Evolutionary conservation across 2,888 invertebrate species (phyloP).

Genomic region (Catocala sponsa): DNA sequence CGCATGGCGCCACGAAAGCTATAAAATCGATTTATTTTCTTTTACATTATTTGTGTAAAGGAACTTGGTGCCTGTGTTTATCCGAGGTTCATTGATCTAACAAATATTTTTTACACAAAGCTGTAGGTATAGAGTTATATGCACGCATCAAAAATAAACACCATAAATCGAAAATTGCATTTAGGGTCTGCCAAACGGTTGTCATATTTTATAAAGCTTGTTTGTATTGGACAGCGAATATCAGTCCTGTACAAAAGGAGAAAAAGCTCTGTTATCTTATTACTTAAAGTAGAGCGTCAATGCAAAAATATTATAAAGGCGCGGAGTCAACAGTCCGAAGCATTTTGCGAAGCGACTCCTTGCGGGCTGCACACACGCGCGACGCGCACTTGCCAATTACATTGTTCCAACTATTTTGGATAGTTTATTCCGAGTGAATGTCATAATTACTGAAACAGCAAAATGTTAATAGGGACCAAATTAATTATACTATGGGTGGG

Average conservation of each 20-base stretch:
- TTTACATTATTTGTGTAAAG: neutral
- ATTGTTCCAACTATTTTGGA: slow-evolving; percentile 29
- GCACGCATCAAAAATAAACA: slow-evolving; percentile 65
- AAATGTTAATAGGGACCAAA: slow-evolving; percentile 68
- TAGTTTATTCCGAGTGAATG: slow-evolving; percentile 62
- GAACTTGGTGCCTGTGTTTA: neutral
- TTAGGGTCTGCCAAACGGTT: slow-evolving; percentile 61
- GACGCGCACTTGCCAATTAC: slow-evolving; percentile 57
- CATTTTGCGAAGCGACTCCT: slow-evolving; percentile 86
- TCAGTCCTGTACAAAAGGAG: slow-evolving; percentile 77
- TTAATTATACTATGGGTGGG: slow-evolving; percentile 66
- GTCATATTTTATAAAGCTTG: slow-evolving; percentile 75
- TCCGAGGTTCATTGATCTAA: slow-evolving; percentile 65
- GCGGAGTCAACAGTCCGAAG: slow-evolving; percentile 70
- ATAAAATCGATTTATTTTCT: no score
- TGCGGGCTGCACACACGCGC: slow-evolving; percentile 78
- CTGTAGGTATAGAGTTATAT: slow-evolving; percentile 44
- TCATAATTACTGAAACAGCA: slow-evolving; percentile 46
- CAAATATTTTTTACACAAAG: slow-evolving; percentile 51
- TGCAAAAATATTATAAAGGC: slow-evolving; percentile 86
- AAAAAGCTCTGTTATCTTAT: slow-evolving; percentile 85
- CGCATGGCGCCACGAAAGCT: no score
- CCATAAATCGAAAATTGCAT: slow-evolving; percentile 65
- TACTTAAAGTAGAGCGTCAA: slow-evolving; percentile 79
- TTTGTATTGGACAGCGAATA: slow-evolving; percentile 68